phyloP scores from a whole-genome alignment of 2,888 invertebrate species.

The Pocota personata region DNA sequence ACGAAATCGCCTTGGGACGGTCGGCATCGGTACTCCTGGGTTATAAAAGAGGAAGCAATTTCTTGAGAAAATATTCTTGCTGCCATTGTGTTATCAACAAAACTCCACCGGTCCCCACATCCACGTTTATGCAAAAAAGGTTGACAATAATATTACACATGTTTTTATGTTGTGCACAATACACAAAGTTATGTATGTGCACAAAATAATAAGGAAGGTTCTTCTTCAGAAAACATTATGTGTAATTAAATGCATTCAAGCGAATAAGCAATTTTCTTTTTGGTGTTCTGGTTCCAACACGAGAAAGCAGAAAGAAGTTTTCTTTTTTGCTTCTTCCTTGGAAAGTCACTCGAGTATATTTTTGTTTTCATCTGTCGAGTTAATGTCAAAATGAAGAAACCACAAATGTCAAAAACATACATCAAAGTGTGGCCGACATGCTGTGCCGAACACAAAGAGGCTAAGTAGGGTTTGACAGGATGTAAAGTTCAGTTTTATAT shows the following conservation, averaged over 20 bases:
- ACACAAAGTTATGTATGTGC: slow-evolving; percentile 4
- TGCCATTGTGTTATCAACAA: not conserved
- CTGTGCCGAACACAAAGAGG: not conserved
- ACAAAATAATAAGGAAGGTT: not conserved
- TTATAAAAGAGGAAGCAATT: slow-evolving; percentile 27
- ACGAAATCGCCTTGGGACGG: slow-evolving; percentile 11
- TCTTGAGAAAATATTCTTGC: slow-evolving; percentile 14
- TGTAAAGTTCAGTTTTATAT: not conserved
- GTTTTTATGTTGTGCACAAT: slow-evolving; percentile 31
- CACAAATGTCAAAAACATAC: slow-evolving; percentile 44
- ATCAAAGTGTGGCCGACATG: not conserved
- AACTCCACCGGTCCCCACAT: not conserved
- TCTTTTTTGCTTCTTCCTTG: too few species aligned
- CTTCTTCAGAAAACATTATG: slow-evolving; percentile 27
- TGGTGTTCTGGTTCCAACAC: not conserved
- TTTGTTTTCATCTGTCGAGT: not conserved
- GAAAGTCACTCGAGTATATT: slow-evolving; percentile 5
- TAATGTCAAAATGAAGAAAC: slow-evolving; percentile 25
- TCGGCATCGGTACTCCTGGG: too few species aligned
- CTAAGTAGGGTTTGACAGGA: not conserved
- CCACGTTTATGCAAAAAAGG: slow-evolving; percentile 34
- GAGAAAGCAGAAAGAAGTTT: not conserved
- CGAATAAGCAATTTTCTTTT: slow-evolving; percentile 62
- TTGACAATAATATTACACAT: slow-evolving; percentile 45
- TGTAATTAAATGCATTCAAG: slow-evolving; percentile 70